Base-by-base conservation (phyloP, 2,113 vertebrate species). In the Carassius carassius region DNA sequence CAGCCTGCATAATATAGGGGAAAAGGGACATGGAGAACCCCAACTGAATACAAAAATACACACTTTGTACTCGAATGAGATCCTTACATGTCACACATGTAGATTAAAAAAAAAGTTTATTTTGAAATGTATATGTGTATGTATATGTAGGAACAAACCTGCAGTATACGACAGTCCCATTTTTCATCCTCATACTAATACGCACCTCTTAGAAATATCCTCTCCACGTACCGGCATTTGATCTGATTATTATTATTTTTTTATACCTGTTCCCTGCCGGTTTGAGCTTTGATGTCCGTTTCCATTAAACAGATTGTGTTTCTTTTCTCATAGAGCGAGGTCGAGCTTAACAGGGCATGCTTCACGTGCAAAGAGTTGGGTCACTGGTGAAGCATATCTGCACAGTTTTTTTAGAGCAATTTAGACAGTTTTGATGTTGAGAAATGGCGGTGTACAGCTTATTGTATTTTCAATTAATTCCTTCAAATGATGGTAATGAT, bases 381-480 rank as follows among this genome's bases (percentile, higher is more conserved):
- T 80, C 69, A 44, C 62, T 21, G 65, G 44, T 70, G 44, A 82
- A 67, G 35, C 60, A 2, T 60, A 51, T 76, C 49, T 29, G 35
- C 10, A 41, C 25, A 9, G 32, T 51, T 58, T 60, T 37, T 44
- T 72, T 14, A 47, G 47, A 67, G 47, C 16, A 14, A 3, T 47
- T 85, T 37, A 32, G 23, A 35, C 58, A 16, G 35, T 54, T 54
- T 29, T 83, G 70, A 47, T 25, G 19, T 83, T 70, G 69, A 79
- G 23, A 47, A 77, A 85, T 76, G 65, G 25, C 25, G n/a, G 2
- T 63, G 60, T 86, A 72, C 74, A 16, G 62, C 83, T 89, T 83
- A 89, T 83, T 80, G 76, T 81, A 83, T 86, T 88, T 86, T 85
- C 79, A 86, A 85, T 89, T 85, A 88, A 86, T 88, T 89, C 77